A percentile compares a stretch with the other conserved stretches of the same genome.
Conservation (phyloP, 2,113 vertebrate species). For the Taurulus bubalis region DNA sequence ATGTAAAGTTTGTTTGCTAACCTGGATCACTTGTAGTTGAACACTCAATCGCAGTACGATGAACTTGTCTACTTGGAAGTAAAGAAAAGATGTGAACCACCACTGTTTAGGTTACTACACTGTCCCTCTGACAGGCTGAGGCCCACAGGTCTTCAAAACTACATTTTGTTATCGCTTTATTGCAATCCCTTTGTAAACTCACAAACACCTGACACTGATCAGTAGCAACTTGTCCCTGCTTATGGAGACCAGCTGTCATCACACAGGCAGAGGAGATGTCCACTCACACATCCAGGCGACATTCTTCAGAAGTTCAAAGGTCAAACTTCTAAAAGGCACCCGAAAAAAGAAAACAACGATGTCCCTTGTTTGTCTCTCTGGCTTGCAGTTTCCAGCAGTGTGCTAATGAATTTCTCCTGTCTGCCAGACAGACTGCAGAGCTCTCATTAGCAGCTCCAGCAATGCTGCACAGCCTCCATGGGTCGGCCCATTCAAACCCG, state of each 20-base stretch:
- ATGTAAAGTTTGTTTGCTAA: neutral
- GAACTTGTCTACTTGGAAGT: no score
- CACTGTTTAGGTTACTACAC: neutral
- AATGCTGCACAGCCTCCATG: neutral
- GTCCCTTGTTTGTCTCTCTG: constrained; percentile 5
- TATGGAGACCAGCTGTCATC: constrained; percentile 38
- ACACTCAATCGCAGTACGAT: neutral
- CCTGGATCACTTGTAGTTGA: neutral
- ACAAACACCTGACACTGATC: constrained; percentile 16
- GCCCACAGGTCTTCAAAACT: neutral
- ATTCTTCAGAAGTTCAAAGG: constrained; percentile 28
- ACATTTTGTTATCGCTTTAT: neutral
- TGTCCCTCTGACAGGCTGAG: neutral
- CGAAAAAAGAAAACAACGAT: neutral
- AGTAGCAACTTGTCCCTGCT: neutral
- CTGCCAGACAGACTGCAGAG: constrained; percentile 20
- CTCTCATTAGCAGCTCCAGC: constrained; percentile 27
- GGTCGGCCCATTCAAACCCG: constrained; percentile 7
- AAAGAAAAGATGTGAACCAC: neutral
- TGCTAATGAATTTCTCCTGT: constrained; percentile 38
- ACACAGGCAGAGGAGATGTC: constrained; percentile 14
- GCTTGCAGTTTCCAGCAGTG: constrained; percentile 17
- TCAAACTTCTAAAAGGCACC: neutral
- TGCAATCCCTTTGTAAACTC: neutral
- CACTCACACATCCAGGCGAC: constrained; percentile 11